A percentile compares a stretch with the other conserved stretches of the same genome.
These are phyloP conservation scores for Elephas maximus DNA, from an alignment of 2,113 vertebrate species.

Conservation along the genomic window DNA sequence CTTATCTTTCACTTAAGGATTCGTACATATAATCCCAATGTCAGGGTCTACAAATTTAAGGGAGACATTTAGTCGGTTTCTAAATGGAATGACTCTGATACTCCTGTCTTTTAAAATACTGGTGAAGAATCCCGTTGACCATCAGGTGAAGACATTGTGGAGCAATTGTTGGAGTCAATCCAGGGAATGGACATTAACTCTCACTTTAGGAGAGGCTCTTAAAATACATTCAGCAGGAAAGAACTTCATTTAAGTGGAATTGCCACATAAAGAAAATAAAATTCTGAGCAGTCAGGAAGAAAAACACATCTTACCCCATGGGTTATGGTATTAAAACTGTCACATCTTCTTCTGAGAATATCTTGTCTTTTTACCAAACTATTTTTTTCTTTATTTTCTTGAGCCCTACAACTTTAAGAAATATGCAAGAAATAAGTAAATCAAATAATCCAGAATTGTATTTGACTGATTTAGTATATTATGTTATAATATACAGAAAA, in stretches of 20 bases:
- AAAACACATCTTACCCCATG: background rate
- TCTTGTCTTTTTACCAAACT: background rate
- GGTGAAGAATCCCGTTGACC: background rate
- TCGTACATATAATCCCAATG: background rate
- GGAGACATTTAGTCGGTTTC: background rate
- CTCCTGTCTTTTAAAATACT: background rate
- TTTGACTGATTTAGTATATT: background rate
- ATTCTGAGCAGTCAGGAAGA: background rate
- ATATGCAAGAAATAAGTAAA: background rate
- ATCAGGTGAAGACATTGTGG: background rate
- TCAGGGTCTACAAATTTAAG: background rate
- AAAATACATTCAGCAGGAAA: background rate
- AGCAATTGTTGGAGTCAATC: background rate
- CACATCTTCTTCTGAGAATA: conserved; percentile 15
- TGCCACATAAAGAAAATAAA: background rate
- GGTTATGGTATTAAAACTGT: background rate
- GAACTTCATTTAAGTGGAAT: background rate
- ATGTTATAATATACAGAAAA: background rate
- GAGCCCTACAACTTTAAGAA: conserved; percentile 17
- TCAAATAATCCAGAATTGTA: background rate
- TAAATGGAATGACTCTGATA: background rate
- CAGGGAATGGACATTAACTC: background rate
- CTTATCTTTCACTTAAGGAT: background rate
- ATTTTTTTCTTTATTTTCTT: background rate
- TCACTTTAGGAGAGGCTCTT: background rate